phyloP scores from a whole-genome alignment of 1,140 invertebrate species.

The Bombus consobrinus region DNA sequence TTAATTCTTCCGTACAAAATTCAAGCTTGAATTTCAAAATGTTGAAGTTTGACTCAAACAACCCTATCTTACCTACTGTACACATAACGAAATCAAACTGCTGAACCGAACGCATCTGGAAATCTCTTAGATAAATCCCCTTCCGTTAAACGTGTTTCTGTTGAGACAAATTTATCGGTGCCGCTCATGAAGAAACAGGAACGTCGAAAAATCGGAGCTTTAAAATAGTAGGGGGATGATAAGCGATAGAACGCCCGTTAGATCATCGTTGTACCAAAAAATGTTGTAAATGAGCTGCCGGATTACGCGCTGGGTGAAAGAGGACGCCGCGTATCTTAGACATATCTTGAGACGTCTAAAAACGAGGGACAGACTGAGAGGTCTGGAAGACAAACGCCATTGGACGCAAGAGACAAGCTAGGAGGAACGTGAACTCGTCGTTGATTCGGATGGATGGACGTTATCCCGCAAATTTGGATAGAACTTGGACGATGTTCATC shows the following conservation, averaged over 20 bases:
- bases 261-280: constrained; percentile 21
- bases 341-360: constrained; percentile 47
- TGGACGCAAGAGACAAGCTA: not conserved
- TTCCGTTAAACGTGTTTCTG: not conserved
- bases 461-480: not conserved
- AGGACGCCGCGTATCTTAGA: constrained; percentile 21
- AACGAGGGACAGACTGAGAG: constrained; percentile 35
- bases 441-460: not conserved
- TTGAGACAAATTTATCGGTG: not conserved
- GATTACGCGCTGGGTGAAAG: constrained; percentile 12
- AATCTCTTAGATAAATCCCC: not conserved
- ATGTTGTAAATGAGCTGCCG: constrained; percentile 36
- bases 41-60: not conserved
- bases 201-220: not conserved
- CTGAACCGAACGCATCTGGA: not conserved
- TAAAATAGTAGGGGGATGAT: not conserved
- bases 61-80: too few relatives aligned
- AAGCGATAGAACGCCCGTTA: constrained; percentile 20
- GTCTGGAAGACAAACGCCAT: constrained; percentile 4
- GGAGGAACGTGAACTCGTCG: not conserved
- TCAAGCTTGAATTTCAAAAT: not conserved
- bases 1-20: not conserved
- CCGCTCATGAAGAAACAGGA: not conserved
- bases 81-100: not conserved
- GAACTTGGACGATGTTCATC: not conserved